Evolutionary conservation across 2,888 invertebrate species (phyloP).

Genomic region (Plagodis pulveraria): DNA sequence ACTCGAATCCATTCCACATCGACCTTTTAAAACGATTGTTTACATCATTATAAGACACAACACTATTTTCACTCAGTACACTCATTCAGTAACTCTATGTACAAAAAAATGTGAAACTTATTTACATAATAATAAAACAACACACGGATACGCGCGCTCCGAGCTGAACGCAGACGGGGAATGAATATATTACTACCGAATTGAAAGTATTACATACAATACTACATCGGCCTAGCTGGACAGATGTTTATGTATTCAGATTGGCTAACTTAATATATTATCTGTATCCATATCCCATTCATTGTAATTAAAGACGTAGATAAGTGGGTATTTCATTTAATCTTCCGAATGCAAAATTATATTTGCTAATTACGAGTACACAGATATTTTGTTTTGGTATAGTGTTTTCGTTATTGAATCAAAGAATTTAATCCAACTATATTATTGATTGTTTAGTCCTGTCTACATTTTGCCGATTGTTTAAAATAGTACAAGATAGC

Average conservation of each 20-base stretch:
- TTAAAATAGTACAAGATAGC: background rate
- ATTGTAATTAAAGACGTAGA: slow-evolving; percentile 17
- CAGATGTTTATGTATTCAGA: slow-evolving; percentile 48
- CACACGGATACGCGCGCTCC: slow-evolving; percentile 56
- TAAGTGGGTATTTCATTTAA: too few species aligned
- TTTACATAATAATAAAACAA: slow-evolving; percentile 42
- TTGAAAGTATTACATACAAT: slow-evolving; percentile 61
- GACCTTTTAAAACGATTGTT: slow-evolving; percentile 54
- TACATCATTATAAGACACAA: slow-evolving; percentile 55
- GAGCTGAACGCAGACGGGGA: slow-evolving; percentile 61
- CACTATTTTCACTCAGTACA: slow-evolving; percentile 49
- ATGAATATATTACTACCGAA: slow-evolving; percentile 65
- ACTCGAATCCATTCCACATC: slow-evolving; percentile 63
- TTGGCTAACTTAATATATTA: slow-evolving; percentile 14
- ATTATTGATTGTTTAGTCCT: too few species aligned
- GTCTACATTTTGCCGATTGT: slow-evolving; percentile 5
- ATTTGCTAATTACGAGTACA: too few species aligned
- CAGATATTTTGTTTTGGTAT: too few species aligned
- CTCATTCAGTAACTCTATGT: slow-evolving; percentile 38
- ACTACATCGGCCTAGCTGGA: slow-evolving; percentile 53
- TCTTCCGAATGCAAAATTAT: too few species aligned
- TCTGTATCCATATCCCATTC: slow-evolving; percentile 21
- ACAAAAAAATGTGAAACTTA: slow-evolving; percentile 40
- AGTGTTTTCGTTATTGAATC: too few species aligned
- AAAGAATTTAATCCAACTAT: too few species aligned